Evolutionary conservation across 2,113 vertebrate species (phyloP), one percentile per base, ranked within the genome.

Genomic region (Choloepus hoffmanni): DNA sequence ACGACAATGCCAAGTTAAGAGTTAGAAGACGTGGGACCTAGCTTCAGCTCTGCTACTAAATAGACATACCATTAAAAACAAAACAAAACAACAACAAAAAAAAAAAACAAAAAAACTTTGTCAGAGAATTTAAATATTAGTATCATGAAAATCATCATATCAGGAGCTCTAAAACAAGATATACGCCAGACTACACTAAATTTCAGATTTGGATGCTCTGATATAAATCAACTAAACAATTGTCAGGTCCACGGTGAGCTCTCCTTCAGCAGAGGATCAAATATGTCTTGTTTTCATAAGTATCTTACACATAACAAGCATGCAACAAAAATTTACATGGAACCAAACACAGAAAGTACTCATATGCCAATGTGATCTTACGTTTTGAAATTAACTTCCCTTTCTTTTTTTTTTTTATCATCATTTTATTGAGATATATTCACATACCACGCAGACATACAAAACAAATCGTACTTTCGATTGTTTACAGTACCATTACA

Each of bases 281-380:
- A 40, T 0, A 14, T 5, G 1, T 63, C 24, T n/a, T 53, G 53
- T 73, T 55, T 92, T 73, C 48, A 0, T 65, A 87, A 23, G 76
- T 45, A 84, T 33, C 63, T 92, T 85, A 9, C 18, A 78, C 15
- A 3, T 40, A 88, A 72, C 1, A 73, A 33, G n/a, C 21, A 81
- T 11, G 55, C 13, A 60, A 87, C 53, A 70, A 83, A 63, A 90
- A n/a, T 77, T 95, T 79, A 81, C 68, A 92, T 40, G 12, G n/a
- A 77, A 30, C 15, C 73, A 87, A 78, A 94, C 5, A 48, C 26
- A 45, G 18, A 23, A 70, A 68, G 7, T 36, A 89, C 63, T 86
- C 24, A 19, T 7, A 28, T 1, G 70, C 23, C 28, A 53, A 65
- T 0, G 45, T 7, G 48, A 60, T 73, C 13, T 82, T 50, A 74